A percentile compares a stretch with the other conserved stretches of the same genome.
Conservation (phyloP, 2,888 invertebrate species). For the Resseliella maxima region DNA sequence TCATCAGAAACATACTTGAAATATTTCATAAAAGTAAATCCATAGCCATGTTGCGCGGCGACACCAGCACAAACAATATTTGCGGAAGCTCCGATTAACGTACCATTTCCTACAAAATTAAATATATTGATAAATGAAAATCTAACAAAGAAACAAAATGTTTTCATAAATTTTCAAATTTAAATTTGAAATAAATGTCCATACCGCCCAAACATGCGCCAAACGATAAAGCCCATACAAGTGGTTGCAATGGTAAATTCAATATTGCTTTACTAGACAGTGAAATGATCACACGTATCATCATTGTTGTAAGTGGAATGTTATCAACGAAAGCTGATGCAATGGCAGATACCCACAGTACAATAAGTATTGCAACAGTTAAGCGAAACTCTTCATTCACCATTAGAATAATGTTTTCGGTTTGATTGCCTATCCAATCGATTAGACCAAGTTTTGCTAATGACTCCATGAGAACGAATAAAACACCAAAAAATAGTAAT, state of each 20-base stretch:
- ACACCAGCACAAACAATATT: slow-evolving; percentile 93
- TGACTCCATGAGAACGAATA: slow-evolving; percentile 70
- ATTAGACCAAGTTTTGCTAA: slow-evolving; percentile 83
- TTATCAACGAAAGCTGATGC: slow-evolving; percentile 92
- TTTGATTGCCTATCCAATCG: slow-evolving; percentile 80
- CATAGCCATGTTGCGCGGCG: slow-evolving; percentile 91
- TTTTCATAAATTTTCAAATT: background rate
- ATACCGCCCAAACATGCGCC: slow-evolving; percentile 67
- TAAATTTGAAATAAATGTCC: background rate
- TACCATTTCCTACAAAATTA: slow-evolving; percentile 82
- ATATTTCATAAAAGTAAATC: slow-evolving; percentile 84
- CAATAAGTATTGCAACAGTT: slow-evolving; percentile 80
- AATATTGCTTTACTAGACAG: slow-evolving; percentile 77
- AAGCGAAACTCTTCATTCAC: slow-evolving; percentile 74
- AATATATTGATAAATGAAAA: background rate
- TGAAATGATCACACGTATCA: slow-evolving; percentile 82
- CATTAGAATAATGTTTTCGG: slow-evolving; percentile 74
- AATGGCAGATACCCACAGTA: slow-evolving; percentile 87
- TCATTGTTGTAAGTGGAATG: slow-evolving; percentile 91
- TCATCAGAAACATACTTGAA: slow-evolving; percentile 73
- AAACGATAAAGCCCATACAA: slow-evolving; percentile 84
- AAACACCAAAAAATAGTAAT: slow-evolving; percentile 66
- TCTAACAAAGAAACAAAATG: too few species aligned
- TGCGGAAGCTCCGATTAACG: slow-evolving; percentile 88
- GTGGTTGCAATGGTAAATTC: slow-evolving; percentile 79